Base-by-base conservation (phyloP, 2,888 invertebrate genomes). In the Prosopocoilus inquinatus region DNA sequence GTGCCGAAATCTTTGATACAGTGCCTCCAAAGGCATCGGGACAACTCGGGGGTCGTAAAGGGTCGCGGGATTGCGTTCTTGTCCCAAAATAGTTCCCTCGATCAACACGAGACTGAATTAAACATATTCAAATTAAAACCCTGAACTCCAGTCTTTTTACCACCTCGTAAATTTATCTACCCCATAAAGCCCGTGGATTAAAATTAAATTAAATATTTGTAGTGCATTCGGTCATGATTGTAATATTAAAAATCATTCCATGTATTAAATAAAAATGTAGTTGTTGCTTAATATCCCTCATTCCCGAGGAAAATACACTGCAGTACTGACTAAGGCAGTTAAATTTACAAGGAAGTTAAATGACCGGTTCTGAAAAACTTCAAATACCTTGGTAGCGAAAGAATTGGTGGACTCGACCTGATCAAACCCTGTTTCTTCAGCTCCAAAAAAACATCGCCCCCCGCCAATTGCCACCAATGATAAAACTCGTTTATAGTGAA, bases 401-500 rank as follows among this genome's bases (percentile, higher is more conserved):
- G 77, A 67, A 92, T 88, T 0, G 91, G 90, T 1, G 91, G 89
- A 69, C 89, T 90, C 55, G 90, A 91, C 70, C 94, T 87, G 51
- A 96, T 91, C 2, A 96, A 80, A 0, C 94, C 94, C 74, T 94
- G 93, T 71, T 91, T 93, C 71, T 92, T 93, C 33, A 98, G 80
- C 73, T 95, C 95, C 0, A 88, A 82, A 59, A 92, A 90, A 50
- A 96, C 89, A 78, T 97, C 96, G 0, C 96, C 96, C 1, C 98
- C 98, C 12, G 97, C 93, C 53, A 98, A 74, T 73, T 93, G 91
- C 98, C 98, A 98, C 78, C 96, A 85, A 73, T 95, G 90, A 74
- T 96, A 98, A 20, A 96, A 82, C 71, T 95, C 92, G 59, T 90
- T 86, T 61, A 96, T 79, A 9, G 87, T 77, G 56, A 77, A 76